Conservation (phyloP, 2,113 vertebrate genomes). For the Thamnaconus septentrionalis region DNA sequence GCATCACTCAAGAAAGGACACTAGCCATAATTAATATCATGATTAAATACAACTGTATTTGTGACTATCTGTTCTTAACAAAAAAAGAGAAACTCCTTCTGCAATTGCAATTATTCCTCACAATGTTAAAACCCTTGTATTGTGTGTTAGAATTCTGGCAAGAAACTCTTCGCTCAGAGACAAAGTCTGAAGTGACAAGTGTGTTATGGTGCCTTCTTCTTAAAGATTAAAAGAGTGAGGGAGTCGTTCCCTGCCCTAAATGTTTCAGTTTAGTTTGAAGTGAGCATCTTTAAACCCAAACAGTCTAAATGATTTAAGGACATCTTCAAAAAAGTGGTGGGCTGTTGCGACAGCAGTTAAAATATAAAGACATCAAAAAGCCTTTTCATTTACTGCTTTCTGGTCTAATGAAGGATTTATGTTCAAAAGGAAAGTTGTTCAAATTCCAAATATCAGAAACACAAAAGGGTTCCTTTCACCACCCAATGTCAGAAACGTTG, state of each 20-base stretch:
- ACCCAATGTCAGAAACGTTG: too few relatives aligned
- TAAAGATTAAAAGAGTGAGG: slow-evolving; percentile 11
- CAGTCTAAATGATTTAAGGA: slow-evolving; percentile 51
- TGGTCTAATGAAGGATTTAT: slow-evolving; percentile 46
- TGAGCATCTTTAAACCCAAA: slow-evolving; percentile 17
- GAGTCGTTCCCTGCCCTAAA: not conserved
- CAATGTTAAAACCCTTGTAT: too few relatives aligned
- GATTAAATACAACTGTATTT: too few relatives aligned
- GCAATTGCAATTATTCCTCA: too few relatives aligned
- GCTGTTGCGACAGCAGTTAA: slow-evolving; percentile 2
- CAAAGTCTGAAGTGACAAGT: slow-evolving; percentile 1
- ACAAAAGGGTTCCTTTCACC: not conserved
- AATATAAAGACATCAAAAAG: slow-evolving; percentile 33
- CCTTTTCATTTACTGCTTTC: slow-evolving; percentile 23
- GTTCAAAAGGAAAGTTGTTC: slow-evolving; percentile 25
- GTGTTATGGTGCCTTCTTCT: not conserved
- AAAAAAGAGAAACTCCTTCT: too few relatives aligned
- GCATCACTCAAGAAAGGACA: too few relatives aligned
- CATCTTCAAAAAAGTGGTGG: slow-evolving; percentile 5
- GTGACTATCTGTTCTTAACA: too few relatives aligned
- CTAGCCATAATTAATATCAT: too few relatives aligned
- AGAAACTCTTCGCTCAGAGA: not conserved
- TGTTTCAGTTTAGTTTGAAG: slow-evolving; percentile 33
- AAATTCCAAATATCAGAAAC: not conserved
- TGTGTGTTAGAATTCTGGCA: too few relatives aligned